Base-by-base conservation (phyloP, 2,113 vertebrate genomes). In the Phainopepla nitens region DNA sequence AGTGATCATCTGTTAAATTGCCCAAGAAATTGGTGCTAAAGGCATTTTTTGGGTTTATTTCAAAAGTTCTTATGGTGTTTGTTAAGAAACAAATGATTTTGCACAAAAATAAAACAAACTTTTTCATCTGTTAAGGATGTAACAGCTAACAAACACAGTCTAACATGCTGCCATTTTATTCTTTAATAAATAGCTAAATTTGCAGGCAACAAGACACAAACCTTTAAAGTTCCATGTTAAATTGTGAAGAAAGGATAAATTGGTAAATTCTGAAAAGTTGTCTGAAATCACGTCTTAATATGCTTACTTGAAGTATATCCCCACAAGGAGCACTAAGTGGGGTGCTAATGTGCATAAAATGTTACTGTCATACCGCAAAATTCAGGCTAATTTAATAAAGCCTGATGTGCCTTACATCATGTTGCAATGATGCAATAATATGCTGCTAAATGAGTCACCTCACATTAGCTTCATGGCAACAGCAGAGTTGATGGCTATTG, bases 311-410 rank as follows among this genome's bases (percentile, higher is more conserved):
- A 84, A 94, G 42, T 45, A 85, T 65, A 95, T 92, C 96, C 87
- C 96, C 89, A 88, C 47, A 96, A 95, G 96, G 77, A 89, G 81
- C 86, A 87, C 93, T 95, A 97, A 96, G 51, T 71, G 82, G 91
- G 54, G 79, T 94, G 64, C 90, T 97, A 96, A 98, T 93, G 92
- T 90, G 96, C 93, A 93, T 93, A 90, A 96, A 97, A 92, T 41
- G 87, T 81, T 96, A 85, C 93, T 92, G 97, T 96, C 96, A 96
- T 97, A 90, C 88, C 95, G 53, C 61, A 98, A 95, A 97, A 93
- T 85, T 97, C 93, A 96, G 73, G 61, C 90, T 98, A 97, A 98
- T 97, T 98, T 96, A 98, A 98, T 98, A 97, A 97, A 88, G 97
- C 88, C 75, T 96, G 96, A 96, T 97, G 90, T 91, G 92, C 96